These are phyloP conservation scores for Pseudoatta argentina DNA, from an alignment of 1,140 invertebrate species.

Conservation along the genomic window DNA sequence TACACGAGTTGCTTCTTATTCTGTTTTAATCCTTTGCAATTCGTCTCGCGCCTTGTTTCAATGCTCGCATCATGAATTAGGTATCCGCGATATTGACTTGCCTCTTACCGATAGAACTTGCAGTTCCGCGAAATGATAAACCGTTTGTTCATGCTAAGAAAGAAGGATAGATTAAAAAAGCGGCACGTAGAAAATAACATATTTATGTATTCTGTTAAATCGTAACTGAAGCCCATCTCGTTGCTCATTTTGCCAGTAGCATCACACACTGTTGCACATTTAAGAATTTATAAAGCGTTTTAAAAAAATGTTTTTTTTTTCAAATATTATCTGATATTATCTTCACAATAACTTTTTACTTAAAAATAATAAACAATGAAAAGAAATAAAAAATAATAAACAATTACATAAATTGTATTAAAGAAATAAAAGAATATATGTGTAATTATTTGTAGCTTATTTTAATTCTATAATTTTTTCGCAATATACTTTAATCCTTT, in stretches of 20 bases:
- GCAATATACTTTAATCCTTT: too few species aligned
- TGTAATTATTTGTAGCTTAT: too few species aligned
- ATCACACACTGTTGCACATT: constrained; percentile 51
- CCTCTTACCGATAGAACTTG: constrained; percentile 55
- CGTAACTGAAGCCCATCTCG: constrained; percentile 45
- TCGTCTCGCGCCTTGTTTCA: constrained; percentile 48
- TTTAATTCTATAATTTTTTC: too few species aligned
- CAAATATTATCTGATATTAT: neutral
- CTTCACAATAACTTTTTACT: neutral
- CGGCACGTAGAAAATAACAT: constrained; percentile 63
- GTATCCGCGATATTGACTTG: constrained; percentile 40
- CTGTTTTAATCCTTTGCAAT: constrained; percentile 29
- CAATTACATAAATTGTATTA: neutral
- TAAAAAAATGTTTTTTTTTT: neutral
- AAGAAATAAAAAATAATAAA: neutral
- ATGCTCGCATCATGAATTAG: constrained; percentile 23
- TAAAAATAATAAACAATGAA: too few species aligned
- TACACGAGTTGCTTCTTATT: constrained; percentile 45
- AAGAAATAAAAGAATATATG: neutral
- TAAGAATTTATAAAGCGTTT: neutral
- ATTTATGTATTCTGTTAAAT: constrained; percentile 67
- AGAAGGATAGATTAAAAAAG: constrained; percentile 64
- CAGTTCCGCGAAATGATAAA: constrained; percentile 66
- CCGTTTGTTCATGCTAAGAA: constrained; percentile 58
- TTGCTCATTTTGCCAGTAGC: constrained; percentile 55